phyloP scores from a whole-genome alignment of 2,888 invertebrate species.

The Nomada lathburiana region DNA sequence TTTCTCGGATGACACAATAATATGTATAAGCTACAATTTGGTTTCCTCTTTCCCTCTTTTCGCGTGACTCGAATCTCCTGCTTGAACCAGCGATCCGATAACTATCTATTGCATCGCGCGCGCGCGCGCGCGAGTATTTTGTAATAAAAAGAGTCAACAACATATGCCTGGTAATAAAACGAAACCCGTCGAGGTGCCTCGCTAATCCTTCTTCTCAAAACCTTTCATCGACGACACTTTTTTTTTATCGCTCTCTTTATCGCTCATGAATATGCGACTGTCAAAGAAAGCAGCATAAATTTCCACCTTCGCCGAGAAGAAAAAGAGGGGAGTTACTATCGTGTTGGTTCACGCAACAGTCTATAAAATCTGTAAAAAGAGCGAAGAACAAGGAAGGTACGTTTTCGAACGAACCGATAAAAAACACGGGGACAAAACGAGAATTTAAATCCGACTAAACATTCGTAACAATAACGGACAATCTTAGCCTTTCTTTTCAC shows the following conservation, averaged over 20 bases:
- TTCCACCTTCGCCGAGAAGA: slow-evolving; percentile 24
- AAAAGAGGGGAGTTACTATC: slow-evolving; percentile 31
- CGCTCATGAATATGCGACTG: slow-evolving; percentile 40
- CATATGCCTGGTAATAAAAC: slow-evolving; percentile 26
- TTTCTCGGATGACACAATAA: slow-evolving; percentile 61
- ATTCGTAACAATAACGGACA: slow-evolving; percentile 39
- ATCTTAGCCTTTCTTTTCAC: slow-evolving; percentile 7
- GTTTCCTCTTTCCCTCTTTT: slow-evolving; percentile 66
- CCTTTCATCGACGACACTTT: slow-evolving; percentile 30
- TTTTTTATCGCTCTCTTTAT: slow-evolving; percentile 1
- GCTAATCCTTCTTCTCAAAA: slow-evolving; percentile 23
- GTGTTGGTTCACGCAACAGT: slow-evolving; percentile 52
- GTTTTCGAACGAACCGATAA: slow-evolving; percentile 33
- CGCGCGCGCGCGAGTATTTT: slow-evolving; percentile 52
- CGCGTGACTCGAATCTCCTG: slow-evolving; percentile 29
- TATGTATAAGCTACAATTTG: slow-evolving; percentile 75
- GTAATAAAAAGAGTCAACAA: slow-evolving; percentile 39
- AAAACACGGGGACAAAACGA: slow-evolving; percentile 34
- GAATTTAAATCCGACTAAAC: slow-evolving; percentile 48
- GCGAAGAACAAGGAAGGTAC: slow-evolving; percentile 32
- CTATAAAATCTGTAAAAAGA: slow-evolving; percentile 58
- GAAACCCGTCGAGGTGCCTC: slow-evolving; percentile 48
- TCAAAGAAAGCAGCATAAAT: slow-evolving; percentile 46
- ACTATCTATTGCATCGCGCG: slow-evolving; percentile 47
- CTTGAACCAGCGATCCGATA: slow-evolving; percentile 58